phyloP scores from a whole-genome alignment of 2,888 invertebrate species.

The Dicycla oo region DNA sequence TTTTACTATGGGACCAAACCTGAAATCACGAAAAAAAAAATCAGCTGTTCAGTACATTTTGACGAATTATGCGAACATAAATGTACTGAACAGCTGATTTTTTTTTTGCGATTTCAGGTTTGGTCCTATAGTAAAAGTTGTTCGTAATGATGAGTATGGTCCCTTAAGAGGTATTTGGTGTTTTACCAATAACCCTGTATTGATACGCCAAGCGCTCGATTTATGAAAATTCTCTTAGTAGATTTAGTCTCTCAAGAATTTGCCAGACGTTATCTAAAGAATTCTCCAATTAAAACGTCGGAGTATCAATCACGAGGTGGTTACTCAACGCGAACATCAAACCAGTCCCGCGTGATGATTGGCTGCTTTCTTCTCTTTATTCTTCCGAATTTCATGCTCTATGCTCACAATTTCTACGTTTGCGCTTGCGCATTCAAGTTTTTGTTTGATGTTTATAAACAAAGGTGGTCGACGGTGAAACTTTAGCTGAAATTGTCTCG shows the following conservation, averaged over 20 bases:
- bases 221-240: neutral
- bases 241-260: neutral
- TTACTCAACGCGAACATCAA: conserved; percentile 46
- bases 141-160: too few species aligned
- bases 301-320: conserved; percentile 42
- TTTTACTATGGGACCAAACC: too few species aligned
- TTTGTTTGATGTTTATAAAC: conserved; percentile 60
- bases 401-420: conserved; percentile 52
- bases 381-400: conserved; percentile 58
- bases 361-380: conserved; percentile 54
- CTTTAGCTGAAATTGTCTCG: conserved; percentile 40
- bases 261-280: conserved; percentile 7
- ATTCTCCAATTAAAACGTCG: conserved; percentile 36
- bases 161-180: too few species aligned
- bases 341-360: conserved; percentile 41
- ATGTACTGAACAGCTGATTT: too few species aligned
- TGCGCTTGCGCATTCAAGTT: conserved; percentile 39
- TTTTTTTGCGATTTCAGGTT: too few species aligned
- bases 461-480: conserved; percentile 55
- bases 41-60: too few species aligned
- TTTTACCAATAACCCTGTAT: too few species aligned
- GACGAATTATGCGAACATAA: too few species aligned
- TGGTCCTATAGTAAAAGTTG: too few species aligned
- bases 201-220: neutral
- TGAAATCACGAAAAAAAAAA: too few species aligned